Base-by-base conservation (phyloP, 2,888 invertebrate species). In the Clistopyga incitator region DNA sequence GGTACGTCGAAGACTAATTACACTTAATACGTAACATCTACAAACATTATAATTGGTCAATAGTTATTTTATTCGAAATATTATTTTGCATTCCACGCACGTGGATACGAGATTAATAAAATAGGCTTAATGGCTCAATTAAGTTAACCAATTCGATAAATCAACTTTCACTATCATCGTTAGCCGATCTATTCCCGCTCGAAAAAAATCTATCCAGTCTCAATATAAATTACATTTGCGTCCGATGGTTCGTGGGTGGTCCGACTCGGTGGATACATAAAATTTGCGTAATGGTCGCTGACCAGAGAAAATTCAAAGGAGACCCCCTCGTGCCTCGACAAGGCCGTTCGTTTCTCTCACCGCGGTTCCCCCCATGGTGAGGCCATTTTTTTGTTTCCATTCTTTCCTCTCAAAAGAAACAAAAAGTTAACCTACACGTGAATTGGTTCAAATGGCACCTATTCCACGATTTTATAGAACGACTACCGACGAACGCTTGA, bases 211-310 rank as follows among this genome's bases (percentile, higher is more conserved):
- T 34, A 23, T 65, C 61, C 11, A 29, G 11, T 67, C 52, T 29
- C 59, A 68, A 50, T 59, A 81, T 59, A 72, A 77, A 80, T 84
- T 68, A 74, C 77, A 82, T 71, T 72, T 74, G 61, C 52, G 23
- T 18, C 61, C 45, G 76, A 65, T 67, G 61, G 59, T 52, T 80
- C 72, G 59, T 71, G 83, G 83, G 83, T 84, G 83, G 83, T 80
- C 80, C 54, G 45, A 56, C 45, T 77, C 80, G 61, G 38, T 80
- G 83, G 72, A 84, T 74, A 80, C 80, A 80, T 84, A 80, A 80
- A 84, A 84, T 84, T 84, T 84, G 83, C 83, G 83, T 84, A 84
- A 84, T 84, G 83, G 67, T 64, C 77, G 68, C 68, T 74, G 80
- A 77, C 80, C 83, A 54, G 42, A 80, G 72, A 50, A 54, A 75